Base-by-base conservation (phyloP, 2,113 vertebrate genomes). In the Physeter macrocephalus region DNA sequence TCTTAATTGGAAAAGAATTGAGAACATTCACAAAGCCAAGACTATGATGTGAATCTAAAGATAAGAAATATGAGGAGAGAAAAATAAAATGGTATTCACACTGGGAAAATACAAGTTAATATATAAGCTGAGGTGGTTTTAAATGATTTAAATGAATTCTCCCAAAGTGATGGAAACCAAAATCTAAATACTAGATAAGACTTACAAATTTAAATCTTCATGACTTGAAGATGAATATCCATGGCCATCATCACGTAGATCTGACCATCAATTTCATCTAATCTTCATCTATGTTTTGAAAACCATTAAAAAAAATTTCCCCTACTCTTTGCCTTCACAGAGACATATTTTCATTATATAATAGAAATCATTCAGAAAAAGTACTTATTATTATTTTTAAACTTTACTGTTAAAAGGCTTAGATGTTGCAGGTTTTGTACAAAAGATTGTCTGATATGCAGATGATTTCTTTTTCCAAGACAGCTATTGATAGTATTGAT, bases 291-390 rank as follows among this genome's bases (percentile, higher is more conserved):
- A n/a, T 62, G 11, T 46, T 71, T 49, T 41, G 5, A 74, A 67
- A 94, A 61, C 9, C 91, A 31, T 25, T 75, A 0, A 29, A 46
- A 74, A 71, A 46, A 31, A 0, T 72, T 80, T 27, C 1, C 6
- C 27, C 43, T 83, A 64, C 3, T 69, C 15, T 31, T 90, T 61
- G 23, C 46, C 43, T 91, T 88, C 7, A 64, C 80, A 95, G 23
- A 78, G 43, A 77, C 4, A 27, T 61, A 15, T 59, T 93, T 54
- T 57, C 4, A 54, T 46, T 57, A 1, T 20, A 21, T 18, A 81
- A 77, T 41, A 62, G 8, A 84, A 93, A 14, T 94, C 25, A 92
- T 74, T 88, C 5, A 61, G 18, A 3, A 94, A 78, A 95, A 85
- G 1, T 11, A 36, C 17, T 61, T 52, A 49, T 43, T 43, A 25